Conservation (phyloP, 53 echinoderm and acorn worm genomes). For the Actinopyga echinites region DNA sequence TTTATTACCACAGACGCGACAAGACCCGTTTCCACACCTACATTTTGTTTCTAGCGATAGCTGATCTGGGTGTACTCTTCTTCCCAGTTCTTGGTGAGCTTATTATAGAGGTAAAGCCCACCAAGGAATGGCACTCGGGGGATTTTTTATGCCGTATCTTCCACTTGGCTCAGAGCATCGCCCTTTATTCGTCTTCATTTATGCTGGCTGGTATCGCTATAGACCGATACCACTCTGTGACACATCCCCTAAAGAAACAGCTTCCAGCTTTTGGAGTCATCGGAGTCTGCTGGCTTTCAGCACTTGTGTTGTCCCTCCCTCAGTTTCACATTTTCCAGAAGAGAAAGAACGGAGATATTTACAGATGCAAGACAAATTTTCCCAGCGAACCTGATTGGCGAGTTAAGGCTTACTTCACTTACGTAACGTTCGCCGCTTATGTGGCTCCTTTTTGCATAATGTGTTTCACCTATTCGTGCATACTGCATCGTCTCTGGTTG, state of each 20-base stretch:
- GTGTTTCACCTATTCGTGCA: constrained; percentile 76
- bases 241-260: constrained; percentile 79
- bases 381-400: constrained; percentile 37
- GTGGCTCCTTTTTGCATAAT: constrained; percentile 81
- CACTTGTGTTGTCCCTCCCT: constrained; percentile 68
- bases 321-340: constrained; percentile 79
- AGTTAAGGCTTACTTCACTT: constrained; percentile 68
- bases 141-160: constrained; percentile 78
- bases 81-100: constrained; percentile 78
- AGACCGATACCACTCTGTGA: constrained; percentile 90
- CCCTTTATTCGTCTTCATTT: constrained; percentile 84
- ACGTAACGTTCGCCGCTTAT: constrained; percentile 73
- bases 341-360: neutral
- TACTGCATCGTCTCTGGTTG: constrained; percentile 77
- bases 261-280: constrained; percentile 71
- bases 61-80: constrained; percentile 77
- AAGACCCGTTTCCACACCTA: constrained; percentile 78
- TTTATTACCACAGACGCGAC: constrained; percentile 77
- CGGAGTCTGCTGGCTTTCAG: constrained; percentile 63
- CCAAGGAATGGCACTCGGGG: constrained; percentile 59
- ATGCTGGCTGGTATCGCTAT: constrained; percentile 93
- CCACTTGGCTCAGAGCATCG: constrained; percentile 70
- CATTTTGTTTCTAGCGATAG: constrained; percentile 73
- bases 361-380: constrained; percentile 70
- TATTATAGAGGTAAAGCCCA: constrained; percentile 60